Evolutionary conservation across 2,888 invertebrate genomes (phyloP).

Genomic region (Pachydiplax longipennis): DNA sequence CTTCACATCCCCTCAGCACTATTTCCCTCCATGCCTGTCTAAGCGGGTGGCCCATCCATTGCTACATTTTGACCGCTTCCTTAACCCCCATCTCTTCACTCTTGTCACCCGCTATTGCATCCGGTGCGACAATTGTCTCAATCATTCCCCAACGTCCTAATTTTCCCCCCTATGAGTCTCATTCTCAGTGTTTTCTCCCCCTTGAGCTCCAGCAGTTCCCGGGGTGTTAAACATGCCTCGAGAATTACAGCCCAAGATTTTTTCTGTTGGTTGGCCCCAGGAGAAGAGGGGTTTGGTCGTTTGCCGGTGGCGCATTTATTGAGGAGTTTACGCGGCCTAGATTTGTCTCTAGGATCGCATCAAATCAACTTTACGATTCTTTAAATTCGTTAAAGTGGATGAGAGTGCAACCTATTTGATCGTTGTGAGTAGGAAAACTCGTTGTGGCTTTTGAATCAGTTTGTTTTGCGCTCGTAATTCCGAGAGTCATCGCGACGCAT

Average conservation of each 20-base stretch:
- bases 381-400: not conserved
- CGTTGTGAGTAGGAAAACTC: no score
- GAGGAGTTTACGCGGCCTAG: not conserved
- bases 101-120: not conserved
- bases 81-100: not conserved
- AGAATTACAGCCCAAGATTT: not conserved
- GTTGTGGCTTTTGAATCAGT: no score
- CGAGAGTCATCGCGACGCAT: no score
- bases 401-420: no score
- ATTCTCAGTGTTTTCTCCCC: not conserved
- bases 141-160: not conserved
- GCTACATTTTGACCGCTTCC: not conserved
- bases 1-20: not conserved
- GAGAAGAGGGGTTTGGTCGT: not conserved
- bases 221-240: not conserved
- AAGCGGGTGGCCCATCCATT: not conserved
- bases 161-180: not conserved
- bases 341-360: not conserved
- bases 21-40: not conserved
- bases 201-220: not conserved
- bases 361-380: not conserved
- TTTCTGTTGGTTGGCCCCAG: not conserved
- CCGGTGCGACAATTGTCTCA: not conserved
- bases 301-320: not conserved
- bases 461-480: no score